phyloP scores from a whole-genome alignment of 30 jellyfish, hydroid and myxozoan species.

The Sanderia malayensis region DNA sequence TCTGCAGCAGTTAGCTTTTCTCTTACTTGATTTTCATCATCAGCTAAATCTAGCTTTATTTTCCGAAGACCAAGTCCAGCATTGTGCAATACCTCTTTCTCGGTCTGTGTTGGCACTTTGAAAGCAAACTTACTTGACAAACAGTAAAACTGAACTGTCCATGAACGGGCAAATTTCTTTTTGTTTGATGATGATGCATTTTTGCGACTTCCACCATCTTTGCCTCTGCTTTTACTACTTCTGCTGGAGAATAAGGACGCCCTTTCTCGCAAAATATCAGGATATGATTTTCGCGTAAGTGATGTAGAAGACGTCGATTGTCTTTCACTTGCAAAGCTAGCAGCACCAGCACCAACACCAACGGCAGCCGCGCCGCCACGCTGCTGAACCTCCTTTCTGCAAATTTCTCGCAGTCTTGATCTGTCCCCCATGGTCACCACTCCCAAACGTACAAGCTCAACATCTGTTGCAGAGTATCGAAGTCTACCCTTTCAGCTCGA shows the following conservation, averaged over 20 bases:
- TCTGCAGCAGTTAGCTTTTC: conserved; percentile 20
- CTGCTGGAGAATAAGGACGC: conserved; percentile 22
- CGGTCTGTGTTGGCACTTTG: conserved; percentile 36
- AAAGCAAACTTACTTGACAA: conserved; percentile 27
- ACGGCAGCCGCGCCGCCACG: background rate
- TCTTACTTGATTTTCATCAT: conserved; percentile 27
- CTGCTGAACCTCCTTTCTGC: conserved; percentile 4
- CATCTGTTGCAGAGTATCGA: conserved; percentile 4
- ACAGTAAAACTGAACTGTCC: conserved; percentile 39
- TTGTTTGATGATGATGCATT: background rate
- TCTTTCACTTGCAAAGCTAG: too few relatives aligned
- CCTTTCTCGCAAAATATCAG: conserved; percentile 31
- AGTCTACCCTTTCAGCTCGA: conserved; percentile 18
- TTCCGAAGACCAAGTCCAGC: conserved; percentile 42
- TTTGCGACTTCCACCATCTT: conserved; percentile 31
- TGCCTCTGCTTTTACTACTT: conserved; percentile 32
- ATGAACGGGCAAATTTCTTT: conserved; percentile 6
- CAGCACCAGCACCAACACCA: too few relatives aligned
- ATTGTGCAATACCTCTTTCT: conserved; percentile 27
- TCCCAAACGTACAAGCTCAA: conserved; percentile 6
- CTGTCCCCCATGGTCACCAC: conserved; percentile 15
- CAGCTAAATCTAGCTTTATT: conserved; percentile 34
- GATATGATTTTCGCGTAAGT: background rate
- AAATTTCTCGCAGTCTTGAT: conserved; percentile 2
- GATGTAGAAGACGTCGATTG: background rate